Base-by-base conservation (phyloP, 2,888 invertebrate species). In the Tyria jacobaeae region DNA sequence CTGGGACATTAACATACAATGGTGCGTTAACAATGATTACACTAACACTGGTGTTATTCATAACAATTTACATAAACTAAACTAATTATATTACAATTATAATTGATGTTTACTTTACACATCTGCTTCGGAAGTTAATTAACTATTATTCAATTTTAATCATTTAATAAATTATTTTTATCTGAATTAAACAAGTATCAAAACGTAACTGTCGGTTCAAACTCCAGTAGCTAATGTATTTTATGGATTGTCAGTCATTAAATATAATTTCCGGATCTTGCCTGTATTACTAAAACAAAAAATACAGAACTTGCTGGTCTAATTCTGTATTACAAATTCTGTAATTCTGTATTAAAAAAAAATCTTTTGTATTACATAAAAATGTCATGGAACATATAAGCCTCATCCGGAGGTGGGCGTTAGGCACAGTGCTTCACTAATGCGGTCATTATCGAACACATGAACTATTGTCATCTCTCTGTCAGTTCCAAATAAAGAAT, bases 1-100 rank as follows among this genome's bases (percentile, higher is more conserved):
- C 75, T 75, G 69, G 21, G 31, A 59, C 17, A 77, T 77, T 77
- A 64, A 27, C 76, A 78, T 74, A 77, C 76, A 77, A 77, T 76
- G 49, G 72, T 17, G 48, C 48, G 55, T 56, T 62, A 58, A 64
- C 53, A 70, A 39, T 60, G 15, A 49, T 63, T 31, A 31, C 69
- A 65, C 60, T 67, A 62, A 64, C 15, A 53, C 5, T 53, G 10
- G 39, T n/a, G 4, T 53, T 39, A 53, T 14, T 41, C 44, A 27
- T 15, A n/a, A 53, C 1, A 41, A 62, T 48, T 39, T 15, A 49
- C 17, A 58, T 50, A 17, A n/a, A 59, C 7, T 57, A 27, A 39
- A 55, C 34, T 55, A 70, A 73, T 72, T 65, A 67, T 15, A 35
- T 27, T 9, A 47, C 39, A 60, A 12, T 34, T 57, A 15, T 66